Conservation (phyloP, 2,888 invertebrate genomes). For the Brachypterus glaber region DNA sequence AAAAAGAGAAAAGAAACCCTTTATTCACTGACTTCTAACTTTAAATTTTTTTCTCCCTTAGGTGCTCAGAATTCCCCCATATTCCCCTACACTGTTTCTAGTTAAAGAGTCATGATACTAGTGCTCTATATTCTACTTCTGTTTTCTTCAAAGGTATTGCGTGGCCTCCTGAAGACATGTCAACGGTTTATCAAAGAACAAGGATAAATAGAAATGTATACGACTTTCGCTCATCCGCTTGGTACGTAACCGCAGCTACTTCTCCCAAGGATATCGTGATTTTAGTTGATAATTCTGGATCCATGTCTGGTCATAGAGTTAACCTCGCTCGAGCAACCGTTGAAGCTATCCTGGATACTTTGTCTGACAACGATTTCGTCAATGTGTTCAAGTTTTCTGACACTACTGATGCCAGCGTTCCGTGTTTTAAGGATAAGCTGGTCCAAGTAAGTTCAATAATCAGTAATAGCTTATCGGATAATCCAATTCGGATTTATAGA, state of each 20-base stretch:
- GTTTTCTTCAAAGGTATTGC: too few relatives aligned
- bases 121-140: too few relatives aligned
- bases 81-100: too few relatives aligned
- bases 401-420: slow-evolving; percentile 69
- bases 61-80: too few relatives aligned
- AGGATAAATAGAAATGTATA: slow-evolving; percentile 76
- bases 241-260: slow-evolving; percentile 96
- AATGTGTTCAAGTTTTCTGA: slow-evolving; percentile 90
- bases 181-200: slow-evolving; percentile 51
- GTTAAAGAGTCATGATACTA: too few relatives aligned
- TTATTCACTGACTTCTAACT: too few relatives aligned
- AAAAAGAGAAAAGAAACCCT: too few relatives aligned
- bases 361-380: slow-evolving; percentile 95
- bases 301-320: slow-evolving; percentile 75
- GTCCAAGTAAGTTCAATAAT: slow-evolving; percentile 56
- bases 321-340: slow-evolving; percentile 83
- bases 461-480: neutral
- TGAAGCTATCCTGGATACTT: slow-evolving; percentile 81
- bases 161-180: slow-evolving; percentile 68
- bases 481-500: neutral
- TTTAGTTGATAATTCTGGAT: slow-evolving; percentile 83
- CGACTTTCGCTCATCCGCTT: slow-evolving; percentile 87
- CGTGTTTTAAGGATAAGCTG: slow-evolving; percentile 83
- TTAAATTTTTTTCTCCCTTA: too few relatives aligned
- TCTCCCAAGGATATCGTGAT: slow-evolving; percentile 96